phyloP scores from a whole-genome alignment of 2,113 vertebrate species.

The Tupaia tana region DNA sequence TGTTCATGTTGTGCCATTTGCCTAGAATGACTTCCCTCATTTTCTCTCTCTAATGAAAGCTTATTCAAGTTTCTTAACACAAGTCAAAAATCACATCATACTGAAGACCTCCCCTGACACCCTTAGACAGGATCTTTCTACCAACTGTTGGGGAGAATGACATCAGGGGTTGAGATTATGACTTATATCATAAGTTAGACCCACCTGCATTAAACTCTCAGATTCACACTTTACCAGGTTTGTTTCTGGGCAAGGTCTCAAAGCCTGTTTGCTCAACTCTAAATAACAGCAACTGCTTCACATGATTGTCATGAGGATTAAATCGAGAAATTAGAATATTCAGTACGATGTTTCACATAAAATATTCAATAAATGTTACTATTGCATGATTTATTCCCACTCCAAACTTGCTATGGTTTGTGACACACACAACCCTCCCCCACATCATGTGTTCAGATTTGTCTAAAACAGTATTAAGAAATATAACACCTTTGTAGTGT shows the following conservation, averaged over 20 bases:
- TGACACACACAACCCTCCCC: too few species aligned
- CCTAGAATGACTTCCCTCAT: background rate
- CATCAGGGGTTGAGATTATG: background rate
- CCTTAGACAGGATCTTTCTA: background rate
- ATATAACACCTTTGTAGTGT: too few species aligned
- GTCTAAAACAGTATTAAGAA: too few species aligned
- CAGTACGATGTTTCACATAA: background rate
- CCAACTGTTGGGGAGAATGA: background rate
- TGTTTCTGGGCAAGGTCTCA: background rate
- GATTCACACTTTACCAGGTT: background rate
- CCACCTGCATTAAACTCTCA: background rate
- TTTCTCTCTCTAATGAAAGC: background rate
- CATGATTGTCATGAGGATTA: background rate
- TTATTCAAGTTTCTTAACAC: background rate
- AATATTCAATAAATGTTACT: background rate
- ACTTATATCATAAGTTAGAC: background rate
- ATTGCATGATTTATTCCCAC: background rate
- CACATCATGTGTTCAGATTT: too few species aligned
- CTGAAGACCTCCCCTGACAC: background rate
- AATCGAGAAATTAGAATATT: background rate
- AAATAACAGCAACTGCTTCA: slow-evolving; percentile 18
- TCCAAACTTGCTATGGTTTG: too few species aligned
- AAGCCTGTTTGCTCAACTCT: background rate
- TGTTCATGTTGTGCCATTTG: background rate
- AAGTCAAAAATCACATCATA: background rate